Conservation (phyloP, 2,888 invertebrate species). For the Yponomeuta cagnagella region DNA sequence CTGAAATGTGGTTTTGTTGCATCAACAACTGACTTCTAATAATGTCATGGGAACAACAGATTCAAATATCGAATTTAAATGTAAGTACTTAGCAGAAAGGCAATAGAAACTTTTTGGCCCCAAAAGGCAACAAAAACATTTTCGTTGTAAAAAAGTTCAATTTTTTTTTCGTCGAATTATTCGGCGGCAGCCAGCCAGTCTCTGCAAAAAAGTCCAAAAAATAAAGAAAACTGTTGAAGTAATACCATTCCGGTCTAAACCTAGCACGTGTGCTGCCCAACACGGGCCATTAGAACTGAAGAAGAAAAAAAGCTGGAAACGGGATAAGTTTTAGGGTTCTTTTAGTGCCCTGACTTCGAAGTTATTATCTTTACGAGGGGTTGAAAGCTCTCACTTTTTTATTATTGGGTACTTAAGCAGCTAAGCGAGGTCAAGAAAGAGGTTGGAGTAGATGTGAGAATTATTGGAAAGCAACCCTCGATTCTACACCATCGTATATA, state of each 20-base stretch:
- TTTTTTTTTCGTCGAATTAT: neutral
- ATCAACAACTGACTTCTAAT: neutral
- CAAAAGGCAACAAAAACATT: neutral
- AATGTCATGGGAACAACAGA: neutral
- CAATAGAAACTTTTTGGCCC: neutral
- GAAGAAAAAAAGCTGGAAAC: neutral
- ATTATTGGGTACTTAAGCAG: slow-evolving; percentile 52
- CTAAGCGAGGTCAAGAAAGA: slow-evolving; percentile 28
- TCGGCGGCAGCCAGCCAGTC: neutral
- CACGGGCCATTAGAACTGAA: slow-evolving; percentile 2
- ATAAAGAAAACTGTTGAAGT: neutral
- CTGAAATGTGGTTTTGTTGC: neutral
- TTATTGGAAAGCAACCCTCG: neutral
- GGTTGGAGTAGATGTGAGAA: neutral
- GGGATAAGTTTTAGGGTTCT: slow-evolving; percentile 28
- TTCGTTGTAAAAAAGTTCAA: no score
- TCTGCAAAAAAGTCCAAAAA: neutral
- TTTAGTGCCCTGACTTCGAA: slow-evolving; percentile 44
- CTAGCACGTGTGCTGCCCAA: neutral
- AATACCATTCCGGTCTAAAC: neutral
- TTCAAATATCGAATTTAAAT: no score
- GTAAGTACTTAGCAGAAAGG: no score
- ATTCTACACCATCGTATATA: neutral
- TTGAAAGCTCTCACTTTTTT: slow-evolving; percentile 62
- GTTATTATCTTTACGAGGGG: slow-evolving; percentile 70